Evolutionary conservation across 2,113 vertebrate species (phyloP).

Genomic region (Carassius auratus): DNA sequence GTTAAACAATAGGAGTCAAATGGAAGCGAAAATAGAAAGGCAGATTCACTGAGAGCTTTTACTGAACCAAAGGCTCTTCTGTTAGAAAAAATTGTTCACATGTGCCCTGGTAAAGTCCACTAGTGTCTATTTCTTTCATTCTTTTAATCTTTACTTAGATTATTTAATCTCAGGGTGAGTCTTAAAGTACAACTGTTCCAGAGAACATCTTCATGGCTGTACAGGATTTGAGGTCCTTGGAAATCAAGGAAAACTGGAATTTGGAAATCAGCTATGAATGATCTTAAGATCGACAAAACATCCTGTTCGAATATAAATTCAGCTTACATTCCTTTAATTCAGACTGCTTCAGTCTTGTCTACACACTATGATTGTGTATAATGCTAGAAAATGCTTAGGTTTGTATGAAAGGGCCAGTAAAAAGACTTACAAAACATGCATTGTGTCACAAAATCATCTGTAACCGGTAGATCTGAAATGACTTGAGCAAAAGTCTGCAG

Average conservation of each 20-base stretch:
- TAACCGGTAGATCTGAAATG: slow-evolving; percentile 24
- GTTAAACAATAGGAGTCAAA: neutral
- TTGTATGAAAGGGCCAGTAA: slow-evolving; percentile 14
- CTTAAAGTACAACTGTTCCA: neutral
- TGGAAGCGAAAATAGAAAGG: neutral
- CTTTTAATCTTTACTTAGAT: neutral
- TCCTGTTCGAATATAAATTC: neutral
- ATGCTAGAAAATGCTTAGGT: slow-evolving; percentile 14
- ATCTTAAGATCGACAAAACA: neutral
- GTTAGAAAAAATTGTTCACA: neutral
- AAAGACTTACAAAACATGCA: neutral
- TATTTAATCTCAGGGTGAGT: neutral
- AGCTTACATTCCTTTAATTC: neutral
- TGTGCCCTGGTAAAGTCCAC: neutral
- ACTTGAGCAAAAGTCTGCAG: neutral
- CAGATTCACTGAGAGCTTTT: neutral
- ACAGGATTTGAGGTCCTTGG: neutral
- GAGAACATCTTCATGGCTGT: too few relatives aligned
- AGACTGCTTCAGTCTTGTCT: too few relatives aligned
- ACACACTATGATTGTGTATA: neutral
- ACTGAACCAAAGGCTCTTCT: too few relatives aligned
- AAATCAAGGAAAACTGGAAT: neutral
- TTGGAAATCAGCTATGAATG: neutral
- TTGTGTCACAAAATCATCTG: neutral
- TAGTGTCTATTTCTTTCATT: neutral